A percentile compares a stretch with the other conserved stretches of the same genome.
phyloP scores from a whole-genome alignment of 1,140 invertebrate species.

The Leucophenga varia region DNA sequence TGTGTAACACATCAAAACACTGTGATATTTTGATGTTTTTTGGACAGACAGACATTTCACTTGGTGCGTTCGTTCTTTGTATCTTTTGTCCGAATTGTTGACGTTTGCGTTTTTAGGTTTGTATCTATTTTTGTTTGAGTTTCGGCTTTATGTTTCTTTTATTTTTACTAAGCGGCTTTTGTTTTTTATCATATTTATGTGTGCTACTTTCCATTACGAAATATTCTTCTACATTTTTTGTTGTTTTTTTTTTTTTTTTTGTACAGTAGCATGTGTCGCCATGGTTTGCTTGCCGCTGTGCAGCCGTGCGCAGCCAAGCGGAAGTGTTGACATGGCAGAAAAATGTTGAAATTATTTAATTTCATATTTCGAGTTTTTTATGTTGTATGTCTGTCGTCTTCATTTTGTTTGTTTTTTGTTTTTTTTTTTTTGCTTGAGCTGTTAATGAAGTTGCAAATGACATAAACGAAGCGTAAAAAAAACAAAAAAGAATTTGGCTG shows the following conservation, averaged over 20 bases:
- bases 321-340: conserved; percentile 53
- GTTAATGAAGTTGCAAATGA: neutral
- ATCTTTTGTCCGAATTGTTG: conserved; percentile 50
- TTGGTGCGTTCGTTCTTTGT: no score
- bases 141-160: conserved; percentile 28
- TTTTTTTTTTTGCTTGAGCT: no score
- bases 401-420: no score
- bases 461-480: conserved; percentile 1
- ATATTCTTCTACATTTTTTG: no score
- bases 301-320: conserved; percentile 43
- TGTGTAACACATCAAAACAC: no score
- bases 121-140: conserved; percentile 6
- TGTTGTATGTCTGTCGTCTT: neutral
- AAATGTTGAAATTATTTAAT: conserved; percentile 44
- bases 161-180: conserved; percentile 18
- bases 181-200: neutral
- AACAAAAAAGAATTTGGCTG: neutral
- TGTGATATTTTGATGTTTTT: no score
- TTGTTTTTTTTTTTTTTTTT: no score
- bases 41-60: no score
- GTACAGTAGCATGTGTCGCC: conserved; percentile 6
- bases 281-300: conserved; percentile 7
- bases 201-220: no score
- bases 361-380: no score
- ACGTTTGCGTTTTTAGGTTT: conserved; percentile 45